Base-by-base conservation (phyloP, 2,797 vertebrate genomes). In the Hirundo rustica region DNA sequence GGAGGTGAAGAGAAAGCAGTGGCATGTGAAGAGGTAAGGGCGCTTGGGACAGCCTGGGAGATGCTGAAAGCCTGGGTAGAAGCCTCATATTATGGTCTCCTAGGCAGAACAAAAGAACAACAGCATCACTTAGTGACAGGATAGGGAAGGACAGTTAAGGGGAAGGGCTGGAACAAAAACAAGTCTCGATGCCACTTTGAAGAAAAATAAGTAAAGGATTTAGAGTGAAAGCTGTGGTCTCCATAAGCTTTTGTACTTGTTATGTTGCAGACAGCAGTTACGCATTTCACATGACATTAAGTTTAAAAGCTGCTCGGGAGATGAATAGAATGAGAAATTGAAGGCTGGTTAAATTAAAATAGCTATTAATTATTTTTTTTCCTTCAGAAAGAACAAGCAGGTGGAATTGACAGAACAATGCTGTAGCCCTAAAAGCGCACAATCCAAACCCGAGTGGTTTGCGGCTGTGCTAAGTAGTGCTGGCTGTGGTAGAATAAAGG, bases 41-140 rank as follows among this genome's bases (percentile, higher is more conserved):
- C 55, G 57, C 27, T 51, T 42, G 32, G 47, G 55, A 42, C 15
- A 73, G 50, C 17, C 58, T 11, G 29, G 62, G 26, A 45, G 22
- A n/a, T 6, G 18, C 4, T 2, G 5, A 10, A 22, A 85, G 26
- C 51, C 40, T 44, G 57, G 32, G 30, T 1, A 14, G 44, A 45
- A 68, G 17, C 36, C 40, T 84, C 18, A 1, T 6, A 3, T 13
- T 61, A 10, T 3, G 18, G 9, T 29, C 30, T 67, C 53, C 21
- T 9, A 85, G 32, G 44, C 60, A 71, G 60, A 94, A 82, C 38
- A 57, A 76, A 95, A 91, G 94, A 85, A 76, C 95, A 93, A 95
- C 88, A 95, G 95, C 95, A 96, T 40, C 88, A 30, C 94, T 90
- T 94, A 92, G 91, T 96, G 95, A 96, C 91, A 38, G 95, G 29